phyloP scores from a whole-genome alignment of 2,888 invertebrate genomes.

The Oegoconia quadripuncta region DNA sequence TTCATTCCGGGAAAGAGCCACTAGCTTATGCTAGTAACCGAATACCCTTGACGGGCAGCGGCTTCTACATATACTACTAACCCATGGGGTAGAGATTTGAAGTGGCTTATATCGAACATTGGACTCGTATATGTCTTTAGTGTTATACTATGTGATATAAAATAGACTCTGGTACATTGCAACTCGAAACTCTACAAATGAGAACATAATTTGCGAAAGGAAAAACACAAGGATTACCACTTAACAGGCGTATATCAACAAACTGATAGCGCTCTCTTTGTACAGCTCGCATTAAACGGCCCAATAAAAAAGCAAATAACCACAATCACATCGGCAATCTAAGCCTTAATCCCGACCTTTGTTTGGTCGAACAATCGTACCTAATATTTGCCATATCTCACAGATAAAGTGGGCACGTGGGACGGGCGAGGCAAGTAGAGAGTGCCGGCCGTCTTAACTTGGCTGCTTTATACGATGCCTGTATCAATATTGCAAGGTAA shows the following conservation, averaged over 20 bases:
- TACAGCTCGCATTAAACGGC: constrained; percentile 33
- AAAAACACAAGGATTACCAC: not conserved
- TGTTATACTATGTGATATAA: no score
- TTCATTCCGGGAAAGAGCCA: no score
- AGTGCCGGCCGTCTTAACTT: constrained; percentile 40
- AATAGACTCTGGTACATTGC: no score
- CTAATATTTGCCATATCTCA: constrained; percentile 57
- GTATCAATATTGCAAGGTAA: constrained; percentile 59
- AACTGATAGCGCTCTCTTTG: constrained; percentile 29
- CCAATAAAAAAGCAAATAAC: constrained; percentile 59
- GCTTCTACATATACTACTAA: no score
- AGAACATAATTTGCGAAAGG: no score
- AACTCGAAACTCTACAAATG: no score
- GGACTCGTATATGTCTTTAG: no score
- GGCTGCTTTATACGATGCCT: constrained; percentile 44
- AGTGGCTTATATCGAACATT: no score
- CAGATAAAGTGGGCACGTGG: constrained; percentile 51
- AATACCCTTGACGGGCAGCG: no score
- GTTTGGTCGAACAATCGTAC: constrained; percentile 42
- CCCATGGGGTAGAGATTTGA: no score
- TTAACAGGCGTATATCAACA: not conserved
- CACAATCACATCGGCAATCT: constrained; percentile 31
- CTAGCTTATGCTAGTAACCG: no score
- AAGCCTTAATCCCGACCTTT: constrained; percentile 37
- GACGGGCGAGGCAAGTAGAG: constrained; percentile 26